Conservation (phyloP, 1,140 invertebrate species). For the Lerema accius region DNA sequence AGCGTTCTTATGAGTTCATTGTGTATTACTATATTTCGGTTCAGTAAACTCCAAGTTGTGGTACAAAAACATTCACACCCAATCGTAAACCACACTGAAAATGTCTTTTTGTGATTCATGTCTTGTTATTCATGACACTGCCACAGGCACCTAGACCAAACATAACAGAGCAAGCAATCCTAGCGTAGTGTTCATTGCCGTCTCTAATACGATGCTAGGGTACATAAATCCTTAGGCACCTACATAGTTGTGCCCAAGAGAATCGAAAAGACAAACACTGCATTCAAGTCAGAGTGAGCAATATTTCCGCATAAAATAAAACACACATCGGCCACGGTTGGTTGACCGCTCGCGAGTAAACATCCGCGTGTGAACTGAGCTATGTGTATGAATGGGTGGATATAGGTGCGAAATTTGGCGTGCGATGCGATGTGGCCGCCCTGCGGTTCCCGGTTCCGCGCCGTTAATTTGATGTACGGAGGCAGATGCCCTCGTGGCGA, state of each 20-base stretch:
- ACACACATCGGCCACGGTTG: constrained; percentile 33
- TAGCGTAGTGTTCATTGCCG: neutral
- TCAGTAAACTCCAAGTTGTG: no score
- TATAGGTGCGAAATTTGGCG: constrained; percentile 66
- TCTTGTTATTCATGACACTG: neutral
- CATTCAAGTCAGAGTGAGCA: neutral
- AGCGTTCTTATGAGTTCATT: no score
- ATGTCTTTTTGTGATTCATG: neutral
- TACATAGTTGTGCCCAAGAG: neutral
- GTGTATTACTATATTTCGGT: no score
- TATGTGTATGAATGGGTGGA: constrained; percentile 37
- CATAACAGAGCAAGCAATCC: neutral
- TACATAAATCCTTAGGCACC: neutral
- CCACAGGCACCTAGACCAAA: neutral
- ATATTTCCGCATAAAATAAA: constrained; percentile 9
- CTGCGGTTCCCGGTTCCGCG: constrained; percentile 57
- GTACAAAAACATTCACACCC: no score
- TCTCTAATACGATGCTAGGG: neutral
- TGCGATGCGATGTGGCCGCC: constrained; percentile 44
- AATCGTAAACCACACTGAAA: neutral
- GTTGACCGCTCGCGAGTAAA: constrained; percentile 42
- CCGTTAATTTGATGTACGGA: constrained; percentile 71
- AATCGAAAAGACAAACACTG: neutral
- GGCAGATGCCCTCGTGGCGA: constrained; percentile 61
- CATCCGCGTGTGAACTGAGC: constrained; percentile 42